Base-by-base conservation (phyloP, 2,888 invertebrate species). In the Dendrolimus pini region DNA sequence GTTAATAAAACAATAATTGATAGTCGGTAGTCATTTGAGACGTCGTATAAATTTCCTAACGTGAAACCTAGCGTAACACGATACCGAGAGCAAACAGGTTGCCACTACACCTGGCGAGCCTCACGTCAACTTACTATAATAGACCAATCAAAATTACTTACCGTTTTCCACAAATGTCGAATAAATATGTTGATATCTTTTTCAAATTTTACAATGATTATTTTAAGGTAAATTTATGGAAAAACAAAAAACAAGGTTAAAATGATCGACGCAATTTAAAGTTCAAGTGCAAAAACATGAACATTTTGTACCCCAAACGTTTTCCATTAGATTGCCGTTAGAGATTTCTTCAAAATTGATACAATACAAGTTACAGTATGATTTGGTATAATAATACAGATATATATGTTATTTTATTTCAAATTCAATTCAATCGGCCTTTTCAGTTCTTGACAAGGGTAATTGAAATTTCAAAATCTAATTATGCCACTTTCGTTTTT, bases 11-110 rank as follows among this genome's bases (percentile, higher is more conserved):
- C 82, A 87, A 88, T 89, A 85, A 89, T 87, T 84, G 86, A 79
- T 83, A 82, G 82, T 81, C 82, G 73, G 85, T 87, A 86, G 89
- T 87, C 82, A 86, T 78, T 78, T 74, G 89, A 89, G 87, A 79
- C 79, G 85, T 80, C 83, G 87, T 88, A 89, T 89, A 88, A 85
- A 87, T 89, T 89, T 88, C 85, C 86, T 86, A 89, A 89, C 86
- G 86, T 89, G 89, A 89, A 89, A 89, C 87, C 88, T 83, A 80
- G 79, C 83, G 89, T 85, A 90, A 89, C 76, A 63, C 76, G 87
- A 90, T 78, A 85, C 81, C 60, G 70, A 72, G 74, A 69, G 67
- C 75, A 77, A 82, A 83, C 87, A 71, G 84, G 87, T 85, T 80
- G 78, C 72, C 66, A 71, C 72, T 77, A 80, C 88, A 89, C 86